phyloP scores from a whole-genome alignment of 2,113 vertebrate species.

The Pungitius pungitius region DNA sequence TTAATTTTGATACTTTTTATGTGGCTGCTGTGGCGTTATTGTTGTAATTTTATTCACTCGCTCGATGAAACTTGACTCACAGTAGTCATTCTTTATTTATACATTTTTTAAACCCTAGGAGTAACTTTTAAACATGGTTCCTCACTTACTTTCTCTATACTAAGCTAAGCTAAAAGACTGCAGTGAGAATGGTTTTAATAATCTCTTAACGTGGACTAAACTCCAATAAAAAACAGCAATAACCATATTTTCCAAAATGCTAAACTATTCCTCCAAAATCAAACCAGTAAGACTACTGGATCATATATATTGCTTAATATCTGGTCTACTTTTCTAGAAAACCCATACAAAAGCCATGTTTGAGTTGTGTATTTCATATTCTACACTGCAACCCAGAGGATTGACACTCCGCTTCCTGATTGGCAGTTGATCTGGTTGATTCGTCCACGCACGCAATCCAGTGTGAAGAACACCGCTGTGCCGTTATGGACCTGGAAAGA shows the following conservation, averaged over 20 bases:
- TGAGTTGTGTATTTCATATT: not conserved
- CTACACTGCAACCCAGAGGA: constrained; percentile 85
- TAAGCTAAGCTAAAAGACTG: not conserved
- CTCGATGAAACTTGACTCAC: too few species aligned
- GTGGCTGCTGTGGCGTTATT: not conserved
- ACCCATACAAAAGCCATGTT: not conserved
- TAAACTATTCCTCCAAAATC: constrained; percentile 7
- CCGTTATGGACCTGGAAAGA: constrained; percentile 86
- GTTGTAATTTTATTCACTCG: not conserved
- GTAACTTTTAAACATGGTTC: not conserved
- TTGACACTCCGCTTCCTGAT: constrained; percentile 83
- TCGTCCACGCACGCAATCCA: constrained; percentile 87
- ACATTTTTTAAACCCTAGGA: not conserved
- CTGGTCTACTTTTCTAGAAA: not conserved
- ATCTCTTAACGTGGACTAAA: not conserved
- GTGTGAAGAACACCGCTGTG: constrained; percentile 81
- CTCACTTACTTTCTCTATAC: not conserved
- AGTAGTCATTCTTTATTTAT: not conserved
- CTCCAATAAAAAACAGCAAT: not conserved
- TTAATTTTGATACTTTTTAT: not conserved
- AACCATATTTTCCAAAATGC: not conserved
- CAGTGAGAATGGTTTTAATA: not conserved
- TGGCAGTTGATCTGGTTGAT: constrained; percentile 87
- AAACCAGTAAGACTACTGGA: constrained; percentile 14
- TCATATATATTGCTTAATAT: constrained; percentile 1